Conservation (phyloP, 2,797 vertebrate genomes). For the Syndactyla subalaris region DNA sequence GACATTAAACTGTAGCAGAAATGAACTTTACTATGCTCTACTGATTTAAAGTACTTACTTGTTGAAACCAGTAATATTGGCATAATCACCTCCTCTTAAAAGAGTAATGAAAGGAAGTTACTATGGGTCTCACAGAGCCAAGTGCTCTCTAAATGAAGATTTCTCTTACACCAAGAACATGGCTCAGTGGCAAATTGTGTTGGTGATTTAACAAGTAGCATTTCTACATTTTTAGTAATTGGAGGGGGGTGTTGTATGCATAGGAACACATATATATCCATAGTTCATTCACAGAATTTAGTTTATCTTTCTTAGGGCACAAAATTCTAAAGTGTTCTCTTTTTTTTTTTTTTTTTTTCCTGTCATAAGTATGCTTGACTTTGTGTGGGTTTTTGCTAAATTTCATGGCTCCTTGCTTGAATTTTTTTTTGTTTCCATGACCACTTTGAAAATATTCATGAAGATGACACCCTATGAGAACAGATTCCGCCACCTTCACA, state of each 20-base stretch:
- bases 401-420: background rate
- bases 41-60: background rate
- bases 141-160: background rate
- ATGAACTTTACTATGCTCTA: background rate
- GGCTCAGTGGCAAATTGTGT: background rate
- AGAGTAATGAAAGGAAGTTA: background rate
- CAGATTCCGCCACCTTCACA: slow-evolving; percentile 24
- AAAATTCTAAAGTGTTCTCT: background rate
- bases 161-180: background rate
- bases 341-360: background rate
- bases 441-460: slow-evolving; percentile 4
- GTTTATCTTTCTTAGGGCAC: background rate
- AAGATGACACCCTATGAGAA: slow-evolving; percentile 12
- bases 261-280: background rate
- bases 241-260: background rate
- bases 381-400: background rate
- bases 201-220: background rate
- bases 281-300: background rate
- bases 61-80: background rate
- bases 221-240: background rate
- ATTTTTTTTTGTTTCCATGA: background rate
- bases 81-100: background rate
- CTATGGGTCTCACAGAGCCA: background rate
- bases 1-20: background rate
- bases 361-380: background rate